Evolutionary conservation across 2,888 invertebrate genomes (phyloP), one percentile per base, ranked within the genome.

Genomic region (Lepeophtheirus nordmannii): DNA sequence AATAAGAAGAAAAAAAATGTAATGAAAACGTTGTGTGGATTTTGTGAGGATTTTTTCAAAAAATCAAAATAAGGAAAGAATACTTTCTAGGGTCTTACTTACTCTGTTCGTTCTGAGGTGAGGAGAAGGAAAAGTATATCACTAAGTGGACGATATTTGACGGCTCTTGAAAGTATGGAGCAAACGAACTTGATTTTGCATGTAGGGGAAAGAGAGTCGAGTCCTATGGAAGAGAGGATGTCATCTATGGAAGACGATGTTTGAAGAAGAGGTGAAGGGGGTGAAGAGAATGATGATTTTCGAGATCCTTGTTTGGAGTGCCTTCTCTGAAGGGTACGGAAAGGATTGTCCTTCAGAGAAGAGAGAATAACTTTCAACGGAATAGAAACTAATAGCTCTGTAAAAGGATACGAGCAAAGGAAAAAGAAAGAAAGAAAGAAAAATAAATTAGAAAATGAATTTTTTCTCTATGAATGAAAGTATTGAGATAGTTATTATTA

Each of bases 371-470:
- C 53, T 46, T 46, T 46, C 53, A 46, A 17, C 17, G 53, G 53
- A 46, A 46, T 46, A 46, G 53, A 46, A 46, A 46, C 53, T 46
- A 46, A 8, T 14, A 46, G 53, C 53, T 46, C 53, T 46, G 53
- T 1, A 46, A 46, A 17, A 46, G 30, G 30, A 30, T 30, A 30
- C 7, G 30, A 30, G 30, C 2, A 46, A 46, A 46, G 17, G 8
- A 46, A 46, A 46, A 46, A 46, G 8, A 46, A 5, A 17, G 53
- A 5, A 17, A 8, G 8, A 46, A 46, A 46, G 2, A 8, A 46
- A 46, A 41, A 41, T 41, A 14, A 10, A 41, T 11, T 41, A 14
- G 11, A 41, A 41, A 41, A 41, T 41, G 14, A 41, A n/a, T n/a
- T n/a, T 41, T 10, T 14, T 11, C 41, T 41, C 41, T 41, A 14